Evolutionary conservation across 2,888 invertebrate genomes (phyloP).

Genomic region (Drosophila picticornis): DNA sequence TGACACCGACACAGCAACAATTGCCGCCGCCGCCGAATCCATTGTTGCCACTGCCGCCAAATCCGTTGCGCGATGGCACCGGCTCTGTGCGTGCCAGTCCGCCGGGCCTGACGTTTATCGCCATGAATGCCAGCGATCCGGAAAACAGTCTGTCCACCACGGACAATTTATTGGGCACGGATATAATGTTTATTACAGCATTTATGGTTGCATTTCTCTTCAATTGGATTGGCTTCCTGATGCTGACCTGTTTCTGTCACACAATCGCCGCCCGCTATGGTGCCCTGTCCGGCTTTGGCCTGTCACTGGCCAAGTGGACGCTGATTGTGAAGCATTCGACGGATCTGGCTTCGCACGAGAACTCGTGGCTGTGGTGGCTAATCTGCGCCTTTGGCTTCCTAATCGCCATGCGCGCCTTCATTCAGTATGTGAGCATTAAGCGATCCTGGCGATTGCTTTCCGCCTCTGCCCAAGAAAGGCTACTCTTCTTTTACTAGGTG

Average conservation of each 20-base stretch:
- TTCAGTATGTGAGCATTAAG: conserved; percentile 95
- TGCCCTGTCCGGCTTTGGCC: conserved; percentile 95
- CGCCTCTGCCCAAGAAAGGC: conserved; percentile 93
- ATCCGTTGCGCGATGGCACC: conserved; percentile 73
- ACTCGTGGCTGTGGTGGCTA: conserved; percentile 96
- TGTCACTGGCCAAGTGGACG: conserved; percentile 97
- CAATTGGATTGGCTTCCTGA: conserved; percentile 97
- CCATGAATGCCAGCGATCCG: conserved; percentile 90
- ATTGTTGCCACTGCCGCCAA: conserved; percentile 79
- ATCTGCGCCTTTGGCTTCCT: conserved; percentile 95
- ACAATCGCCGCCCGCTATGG: conserved; percentile 97
- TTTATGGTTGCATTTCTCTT: conserved; percentile 98
- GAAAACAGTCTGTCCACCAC: conserved; percentile 91
- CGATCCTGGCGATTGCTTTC: conserved; percentile 94
- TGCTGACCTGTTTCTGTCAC: conserved; percentile 97
- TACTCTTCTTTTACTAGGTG: conserved; percentile 93
- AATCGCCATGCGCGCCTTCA: conserved; percentile 94
- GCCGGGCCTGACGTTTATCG: conserved; percentile 90
- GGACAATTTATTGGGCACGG: conserved; percentile 94
- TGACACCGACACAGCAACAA: conserved; percentile 77
- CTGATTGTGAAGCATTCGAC: conserved; percentile 96
- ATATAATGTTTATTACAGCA: conserved; percentile 96
- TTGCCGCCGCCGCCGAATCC: conserved; percentile 82
- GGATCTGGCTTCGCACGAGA: conserved; percentile 93
- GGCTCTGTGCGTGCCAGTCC: conserved; percentile 67